Evolutionary conservation across 2,888 invertebrate genomes (phyloP).

Genomic region (Aspidiotus destructor): DNA sequence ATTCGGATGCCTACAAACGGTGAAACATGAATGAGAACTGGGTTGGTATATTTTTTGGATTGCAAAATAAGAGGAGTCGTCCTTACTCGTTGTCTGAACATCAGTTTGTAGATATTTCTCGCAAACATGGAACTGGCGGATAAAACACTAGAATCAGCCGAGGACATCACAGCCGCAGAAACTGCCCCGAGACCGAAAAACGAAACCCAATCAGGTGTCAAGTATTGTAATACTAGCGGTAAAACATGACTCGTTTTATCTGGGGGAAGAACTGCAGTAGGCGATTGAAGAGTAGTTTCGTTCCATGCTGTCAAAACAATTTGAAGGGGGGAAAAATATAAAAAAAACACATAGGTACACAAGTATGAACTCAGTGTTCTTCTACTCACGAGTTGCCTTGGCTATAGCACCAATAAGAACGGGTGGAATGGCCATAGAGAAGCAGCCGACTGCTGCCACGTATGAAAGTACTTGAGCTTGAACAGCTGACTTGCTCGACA

Average conservation of each 20-base stretch:
- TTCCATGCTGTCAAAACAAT: constrained; percentile 71
- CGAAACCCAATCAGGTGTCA: constrained; percentile 90
- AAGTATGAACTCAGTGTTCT: not conserved
- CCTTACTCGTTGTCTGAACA: constrained; percentile 78
- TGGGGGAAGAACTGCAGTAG: constrained; percentile 56
- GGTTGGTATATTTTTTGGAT: too few relatives aligned
- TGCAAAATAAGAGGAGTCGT: not conserved
- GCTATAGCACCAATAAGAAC: constrained; percentile 96
- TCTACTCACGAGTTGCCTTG: constrained; percentile 71
- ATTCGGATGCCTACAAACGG: constrained; percentile 72
- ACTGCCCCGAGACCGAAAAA: constrained; percentile 98
- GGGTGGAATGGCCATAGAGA: constrained; percentile 94
- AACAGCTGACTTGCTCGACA: constrained; percentile 89
- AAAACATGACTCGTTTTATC: constrained; percentile 87
- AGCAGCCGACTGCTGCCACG: constrained; percentile 90
- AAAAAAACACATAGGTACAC: not conserved
- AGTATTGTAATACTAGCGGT: constrained; percentile 91
- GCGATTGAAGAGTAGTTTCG: constrained; percentile 74
- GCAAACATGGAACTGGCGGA: constrained; percentile 99
- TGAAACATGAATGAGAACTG: too few relatives aligned
- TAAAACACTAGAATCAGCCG: constrained; percentile 95
- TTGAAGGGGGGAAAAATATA: not conserved
- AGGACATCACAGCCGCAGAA: constrained; percentile 98
- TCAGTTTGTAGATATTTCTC: constrained; percentile 93
- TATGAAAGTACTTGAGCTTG: constrained; percentile 90